Base-by-base conservation (phyloP, 2,113 vertebrate species). In the Lophura nycthemera region DNA sequence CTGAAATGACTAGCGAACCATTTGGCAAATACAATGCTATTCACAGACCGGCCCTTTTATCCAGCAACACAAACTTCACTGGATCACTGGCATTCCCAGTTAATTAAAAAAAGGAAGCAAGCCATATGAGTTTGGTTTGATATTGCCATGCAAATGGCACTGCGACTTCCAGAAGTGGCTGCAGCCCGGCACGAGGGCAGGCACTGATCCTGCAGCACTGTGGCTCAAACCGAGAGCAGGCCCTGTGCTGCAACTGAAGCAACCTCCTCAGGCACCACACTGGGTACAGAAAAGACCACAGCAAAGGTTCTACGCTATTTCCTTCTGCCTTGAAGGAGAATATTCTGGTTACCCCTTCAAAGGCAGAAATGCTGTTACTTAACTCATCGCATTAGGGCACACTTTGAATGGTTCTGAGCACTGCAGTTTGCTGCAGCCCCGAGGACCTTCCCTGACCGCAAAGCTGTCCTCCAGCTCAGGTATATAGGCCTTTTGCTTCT, bases 1-100 rank as follows among this genome's bases (percentile, higher is more conserved):
- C 97, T 97, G 98, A 97, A 97, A 97, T 96, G 97, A 97, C 95
- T 97, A 97, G 97, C 82, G 95, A 97, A 97, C 96, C 97, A 96
- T 97, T 97, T 97, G 97, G 98, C 98, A 98, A 97, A 98, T 92
- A 97, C 95, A 96, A 95, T 50, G 86, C 83, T 92, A 92, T 94
- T 96, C 98, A 90, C 94, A 97, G 96, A 96, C 96, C 94, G 4
- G 95, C 95, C 93, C 97, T 96, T 96, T 96, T 95, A 96, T 97
- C 97, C 97, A 95, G 97, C 90, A 95, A 86, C 87, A 95, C 97
- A 95, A 97, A 96, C 94, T 95, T 96, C 95, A 90, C 95, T 94
- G 93, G 93, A 86, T 95, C 97, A 86, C 93, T 96, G 97, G 96
- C 94, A 91, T 97, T 97, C 96, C 96, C 90, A 82, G 91, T 97